Evolutionary conservation across 2,797 vertebrate genomes (phyloP).

Genomic region (Pseudochirops cupreus): DNA sequence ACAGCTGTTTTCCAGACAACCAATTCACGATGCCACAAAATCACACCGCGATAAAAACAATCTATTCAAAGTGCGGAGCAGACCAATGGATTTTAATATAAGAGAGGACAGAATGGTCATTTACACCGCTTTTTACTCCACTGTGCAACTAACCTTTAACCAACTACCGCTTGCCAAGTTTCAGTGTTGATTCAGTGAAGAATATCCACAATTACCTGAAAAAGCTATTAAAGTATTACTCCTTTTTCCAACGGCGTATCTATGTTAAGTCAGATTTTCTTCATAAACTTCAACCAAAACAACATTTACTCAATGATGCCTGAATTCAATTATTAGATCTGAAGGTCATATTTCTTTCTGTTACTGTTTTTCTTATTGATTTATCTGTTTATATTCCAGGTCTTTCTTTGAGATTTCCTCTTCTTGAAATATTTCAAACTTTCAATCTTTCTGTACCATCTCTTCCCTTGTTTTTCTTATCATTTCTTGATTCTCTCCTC

Average conservation of each 20-base stretch:
- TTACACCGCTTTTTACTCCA: not conserved
- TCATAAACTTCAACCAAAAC: conserved; percentile 16
- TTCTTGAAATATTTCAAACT: not conserved
- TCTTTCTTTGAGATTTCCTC: not conserved
- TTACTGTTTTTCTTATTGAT: not conserved
- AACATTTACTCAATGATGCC: not conserved
- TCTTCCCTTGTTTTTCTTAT: not conserved
- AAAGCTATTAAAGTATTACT: not conserved
- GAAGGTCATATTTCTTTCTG: not conserved
- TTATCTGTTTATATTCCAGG: not conserved
- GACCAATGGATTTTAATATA: not conserved
- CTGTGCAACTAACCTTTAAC: not conserved
- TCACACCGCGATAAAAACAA: not conserved
- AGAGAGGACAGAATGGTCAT: not conserved
- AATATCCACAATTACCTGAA: conserved; percentile 14
- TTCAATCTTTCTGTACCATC: not conserved
- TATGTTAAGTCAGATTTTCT: not conserved
- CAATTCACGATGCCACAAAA: not conserved
- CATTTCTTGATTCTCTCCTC: not conserved
- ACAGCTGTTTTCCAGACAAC: not conserved
- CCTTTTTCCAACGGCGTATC: not conserved
- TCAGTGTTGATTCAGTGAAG: conserved; percentile 9
- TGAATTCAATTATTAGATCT: not conserved
- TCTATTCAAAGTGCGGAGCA: conserved; percentile 5
- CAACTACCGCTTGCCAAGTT: not conserved